Evolutionary conservation across 2,888 invertebrate genomes (phyloP), one percentile per base, ranked within the genome.

Genomic region (Buathra laborator): DNA sequence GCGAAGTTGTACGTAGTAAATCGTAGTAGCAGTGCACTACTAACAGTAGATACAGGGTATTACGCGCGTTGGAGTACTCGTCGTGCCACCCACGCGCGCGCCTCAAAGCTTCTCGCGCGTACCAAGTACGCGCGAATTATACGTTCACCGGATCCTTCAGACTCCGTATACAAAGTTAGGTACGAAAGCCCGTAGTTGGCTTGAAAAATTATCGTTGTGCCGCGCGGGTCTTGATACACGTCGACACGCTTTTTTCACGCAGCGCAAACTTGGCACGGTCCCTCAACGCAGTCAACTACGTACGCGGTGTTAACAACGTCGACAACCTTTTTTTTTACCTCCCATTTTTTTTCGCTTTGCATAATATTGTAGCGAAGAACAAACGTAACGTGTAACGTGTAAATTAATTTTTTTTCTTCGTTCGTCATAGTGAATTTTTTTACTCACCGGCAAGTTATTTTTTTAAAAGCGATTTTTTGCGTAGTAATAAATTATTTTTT

Each of bases 141-240:
- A 88, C 89, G 87, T 87, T 87, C 86, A 81, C 43, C 70, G 82
- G 85, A 88, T 87, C 86, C 89, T 88, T 89, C 89, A 89, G 88
- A 87, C 88, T 24, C 62, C 46, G 62, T 62, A 29, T 62, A 62
- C 62, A 14, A 62, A 62, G 32, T 37, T 32, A 29, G 37, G 62
- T 64, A 76, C 51, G 51, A 53, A 51, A 64, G 37, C 76, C 66
- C 53, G 37, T 37, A 66, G 53, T 66, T 19, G 76, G 76, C 51
- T 19, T 76, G 64, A 51, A 80, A 80, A 72, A 80, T 72, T 66
- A 80, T 66, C 79, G 72, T 80, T 24, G 53, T 44, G 44, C 66
- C 51, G 29, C 72, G 24, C 66, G 62, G 32, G 64, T 51, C 6
- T 5, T 9, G 72, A 53, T 51, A 4, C 64, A 53, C 66, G 76